Evolutionary conservation across 1,140 invertebrate species (phyloP).

Genomic region (Ectropis grisescens): DNA sequence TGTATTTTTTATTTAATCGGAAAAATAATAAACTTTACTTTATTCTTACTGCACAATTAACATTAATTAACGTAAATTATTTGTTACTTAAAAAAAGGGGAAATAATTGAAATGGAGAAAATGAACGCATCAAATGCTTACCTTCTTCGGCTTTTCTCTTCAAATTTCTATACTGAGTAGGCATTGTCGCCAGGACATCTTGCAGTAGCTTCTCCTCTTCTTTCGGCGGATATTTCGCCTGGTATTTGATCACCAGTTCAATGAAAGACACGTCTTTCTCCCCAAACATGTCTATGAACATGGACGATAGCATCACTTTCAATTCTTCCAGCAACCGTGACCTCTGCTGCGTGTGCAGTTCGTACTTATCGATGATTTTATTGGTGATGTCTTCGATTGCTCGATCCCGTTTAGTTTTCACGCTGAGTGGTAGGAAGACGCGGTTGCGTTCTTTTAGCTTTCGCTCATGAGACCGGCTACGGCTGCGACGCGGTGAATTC

Average conservation of each 20-base stretch:
- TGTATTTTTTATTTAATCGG: too few species aligned
- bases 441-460: not conserved
- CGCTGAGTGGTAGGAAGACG: not conserved
- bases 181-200: constrained; percentile 30
- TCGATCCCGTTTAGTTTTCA: constrained; percentile 32
- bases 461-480: constrained; percentile 2
- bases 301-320: constrained; percentile 16
- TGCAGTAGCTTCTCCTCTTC: constrained; percentile 38
- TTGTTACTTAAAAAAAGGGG: too few species aligned
- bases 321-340: constrained; percentile 24
- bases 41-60: too few species aligned
- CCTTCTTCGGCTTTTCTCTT: constrained; percentile 25
- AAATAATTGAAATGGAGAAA: too few species aligned
- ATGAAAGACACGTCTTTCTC: constrained; percentile 38
- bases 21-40: too few species aligned
- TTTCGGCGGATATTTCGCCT: constrained; percentile 22
- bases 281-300: constrained; percentile 37
- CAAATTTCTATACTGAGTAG: constrained; percentile 21
- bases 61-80: too few species aligned
- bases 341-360: constrained; percentile 8
- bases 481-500: constrained; percentile 3
- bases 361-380: constrained; percentile 24
- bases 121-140: constrained; percentile 28
- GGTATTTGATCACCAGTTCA: constrained; percentile 44
- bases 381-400: constrained; percentile 34